Conservation (phyloP, 2,797 vertebrate species). For the Myotis daubentonii region DNA sequence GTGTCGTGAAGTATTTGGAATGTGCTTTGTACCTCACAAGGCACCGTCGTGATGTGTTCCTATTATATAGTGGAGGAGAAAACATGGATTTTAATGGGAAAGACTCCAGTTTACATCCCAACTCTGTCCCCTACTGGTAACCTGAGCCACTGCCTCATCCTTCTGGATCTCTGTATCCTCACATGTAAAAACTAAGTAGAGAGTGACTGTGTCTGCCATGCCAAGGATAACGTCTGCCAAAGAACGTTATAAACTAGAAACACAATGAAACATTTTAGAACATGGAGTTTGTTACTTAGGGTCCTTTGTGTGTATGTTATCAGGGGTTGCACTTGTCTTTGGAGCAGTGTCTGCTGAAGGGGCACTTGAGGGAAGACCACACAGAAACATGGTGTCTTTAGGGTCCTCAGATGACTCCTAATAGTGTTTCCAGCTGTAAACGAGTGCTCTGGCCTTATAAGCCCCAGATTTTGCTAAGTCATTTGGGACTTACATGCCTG, state of each 20-base stretch:
- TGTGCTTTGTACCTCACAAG: not conserved
- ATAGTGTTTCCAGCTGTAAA: not conserved
- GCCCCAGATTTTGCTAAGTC: conserved; percentile 80
- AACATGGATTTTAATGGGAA: not conserved
- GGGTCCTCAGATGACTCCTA: conserved; percentile 6
- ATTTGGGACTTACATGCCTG: conserved; percentile 76
- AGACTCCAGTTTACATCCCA: not conserved
- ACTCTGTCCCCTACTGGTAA: not conserved
- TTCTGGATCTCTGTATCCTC: not conserved
- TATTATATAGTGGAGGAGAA: not conserved
- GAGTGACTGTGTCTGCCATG: not conserved
- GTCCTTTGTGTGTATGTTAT: not conserved
- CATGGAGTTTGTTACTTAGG: not conserved
- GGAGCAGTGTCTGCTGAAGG: not conserved
- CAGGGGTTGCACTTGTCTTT: not conserved
- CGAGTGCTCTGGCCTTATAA: conserved; percentile 60
- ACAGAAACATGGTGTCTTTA: not conserved
- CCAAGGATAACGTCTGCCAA: not conserved
- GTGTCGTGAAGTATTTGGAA: not conserved
- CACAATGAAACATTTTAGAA: not conserved
- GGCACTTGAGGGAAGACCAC: not conserved
- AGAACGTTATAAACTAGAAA: not conserved
- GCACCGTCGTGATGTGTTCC: not conserved
- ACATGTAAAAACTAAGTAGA: not conserved
- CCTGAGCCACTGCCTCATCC: not conserved